Evolutionary conservation across 2,797 vertebrate species (phyloP), one percentile per base, ranked within the genome.

Genomic region (Synanceia verrucosa): DNA sequence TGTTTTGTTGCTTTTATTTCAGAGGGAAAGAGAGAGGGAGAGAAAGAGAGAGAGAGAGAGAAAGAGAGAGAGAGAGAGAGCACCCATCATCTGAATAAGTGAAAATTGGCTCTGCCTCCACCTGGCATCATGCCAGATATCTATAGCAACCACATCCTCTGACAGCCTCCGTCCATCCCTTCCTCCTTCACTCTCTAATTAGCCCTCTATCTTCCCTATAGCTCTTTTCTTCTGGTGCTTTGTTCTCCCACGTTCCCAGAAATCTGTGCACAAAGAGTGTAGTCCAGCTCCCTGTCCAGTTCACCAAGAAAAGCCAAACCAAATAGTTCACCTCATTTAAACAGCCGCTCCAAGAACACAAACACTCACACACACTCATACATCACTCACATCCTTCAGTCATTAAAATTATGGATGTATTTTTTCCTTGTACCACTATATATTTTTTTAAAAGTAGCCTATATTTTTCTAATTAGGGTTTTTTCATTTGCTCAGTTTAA

Each of bases 101-200:
- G 91, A 88, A 93, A 92, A 93, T 91, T 72, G 81, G 19, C 34
- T 43, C 74, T 82, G 79, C 78, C 82, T 84, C 85, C 71, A 86
- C 70, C 69, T 89, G 88, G 92, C 91, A 91, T 88, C 76, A 56
- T 90, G 88, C 89, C 90, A 92, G 79, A 90, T 93, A 90, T 89
- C 93, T 92, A 94, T 94, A 87, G 93, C 90, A 93, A 94, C 92
- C 86, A 86, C 82, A 87, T 89, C 86, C 70, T 88, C 66, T 80
- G 76, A 72, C 82, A 84, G 80, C 78, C 75, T 85, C 78, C 46
- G 61, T 89, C 74, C 79, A 78, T 88, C 84, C 76, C 76, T 86
- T 82, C 76, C 82, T 89, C 78, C 66, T 82, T 84, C 81, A 79
- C 50, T 79, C 82, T 76, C 78, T 89, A 90, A 89, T 90, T 91